Conservation (phyloP, 2,113 vertebrate genomes). For the Eurypyga helias region DNA sequence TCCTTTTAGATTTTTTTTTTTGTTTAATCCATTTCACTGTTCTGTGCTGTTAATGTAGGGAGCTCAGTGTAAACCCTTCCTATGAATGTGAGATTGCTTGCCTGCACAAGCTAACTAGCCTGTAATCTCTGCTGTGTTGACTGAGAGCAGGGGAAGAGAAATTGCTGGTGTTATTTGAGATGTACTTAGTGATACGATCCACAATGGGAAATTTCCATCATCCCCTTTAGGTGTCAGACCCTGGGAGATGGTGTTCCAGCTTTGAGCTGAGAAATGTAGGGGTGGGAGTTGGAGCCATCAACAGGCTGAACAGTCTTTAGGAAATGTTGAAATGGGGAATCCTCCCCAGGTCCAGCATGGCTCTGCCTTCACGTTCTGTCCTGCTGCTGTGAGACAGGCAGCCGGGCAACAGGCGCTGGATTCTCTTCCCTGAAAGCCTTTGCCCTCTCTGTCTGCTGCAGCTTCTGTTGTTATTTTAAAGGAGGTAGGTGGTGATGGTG, state of each 20-base stretch:
- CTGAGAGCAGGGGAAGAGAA: neutral
- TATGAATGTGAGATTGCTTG: neutral
- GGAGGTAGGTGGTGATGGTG: neutral
- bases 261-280: neutral
- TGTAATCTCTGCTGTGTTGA: neutral
- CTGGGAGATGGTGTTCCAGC: neutral
- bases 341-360: rapidly evolving
- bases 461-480: neutral
- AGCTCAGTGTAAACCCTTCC: neutral
- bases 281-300: neutral
- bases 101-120: neutral
- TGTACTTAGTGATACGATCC: neutral
- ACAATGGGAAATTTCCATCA: neutral
- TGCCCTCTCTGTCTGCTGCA: neutral
- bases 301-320: neutral
- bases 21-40: neutral
- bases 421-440: neutral
- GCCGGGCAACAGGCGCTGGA: rapidly evolving
- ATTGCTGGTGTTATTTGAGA: neutral
- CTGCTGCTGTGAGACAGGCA: neutral
- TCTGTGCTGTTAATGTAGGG: neutral
- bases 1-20: neutral
- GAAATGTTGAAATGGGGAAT: neutral
- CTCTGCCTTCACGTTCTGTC: neutral
- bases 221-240: neutral